Base-by-base conservation (phyloP, 1,140 invertebrate species). In the Megathymus violae region DNA sequence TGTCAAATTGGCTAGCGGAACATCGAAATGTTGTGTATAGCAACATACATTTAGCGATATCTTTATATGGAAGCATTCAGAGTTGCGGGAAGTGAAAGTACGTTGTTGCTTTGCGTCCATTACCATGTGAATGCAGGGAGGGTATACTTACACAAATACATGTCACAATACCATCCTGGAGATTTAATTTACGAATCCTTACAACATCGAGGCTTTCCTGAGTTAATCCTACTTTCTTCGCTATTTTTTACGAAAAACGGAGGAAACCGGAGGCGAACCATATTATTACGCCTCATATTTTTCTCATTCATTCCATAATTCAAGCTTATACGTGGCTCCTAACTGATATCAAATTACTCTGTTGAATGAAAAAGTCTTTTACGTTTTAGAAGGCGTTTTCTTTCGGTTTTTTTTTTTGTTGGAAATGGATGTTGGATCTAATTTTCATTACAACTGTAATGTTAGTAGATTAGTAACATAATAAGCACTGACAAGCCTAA, bases 21-120 rank as follows among this genome's bases (percentile, higher is more conserved):
- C 67, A 34, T 16, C 61, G 52, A 67, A 62, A 75, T 68, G 47
- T 67, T n/a, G n/a, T 64, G 44, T 75, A 68, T 51, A 10, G 22
- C 14, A 47, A 27, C 22, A 47, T 70, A 72, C 67, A 71, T 74
- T 69, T 68, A 62, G 34, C 36, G 46, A 62, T 74, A 70, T 80
- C n/a, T n/a, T n/a, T n/a, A n/a, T n/a, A n/a, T n/a, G n/a, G n/a
- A n/a, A n/a, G n/a, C n/a, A 67, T 78, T 72, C 69, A 63, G 56
- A 65, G 46, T 63, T 66, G 66, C 64, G 31, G 56, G 65, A 67
- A 64, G 17, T 48, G 38, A 27, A 58, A 64, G 65, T 70, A 68
- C 65, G n/a, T 47, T 78, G 70, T 67, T 64, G 77, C 77, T 74
- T 74, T 60, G 69, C 59, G 73, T 72, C 70, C 70, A 85, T 87